Base-by-base conservation (phyloP, 2,797 vertebrate species). In the Premnoplex brunnescens region DNA sequence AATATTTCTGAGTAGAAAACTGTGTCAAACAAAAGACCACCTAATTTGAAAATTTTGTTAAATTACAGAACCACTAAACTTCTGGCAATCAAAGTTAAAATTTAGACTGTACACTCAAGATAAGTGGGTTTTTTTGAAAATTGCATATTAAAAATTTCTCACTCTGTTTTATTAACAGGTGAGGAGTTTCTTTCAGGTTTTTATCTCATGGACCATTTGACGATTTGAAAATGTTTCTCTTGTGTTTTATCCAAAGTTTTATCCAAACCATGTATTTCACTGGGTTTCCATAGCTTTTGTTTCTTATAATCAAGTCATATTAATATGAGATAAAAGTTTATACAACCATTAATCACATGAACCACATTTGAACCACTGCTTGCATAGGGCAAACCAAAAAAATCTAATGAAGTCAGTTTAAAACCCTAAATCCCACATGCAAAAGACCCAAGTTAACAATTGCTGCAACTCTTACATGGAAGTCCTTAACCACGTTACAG, bases 361-460 rank as follows among this genome's bases (percentile, higher is more conserved):
- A 39, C 17, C 6, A 28, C 27, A 27, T 63, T 24, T 80, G 60
- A 85, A 75, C 72, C 4, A 14, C 16, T 64, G 4, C 8, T 79
- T 59, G 19, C 13, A 12, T 12, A 13, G 46, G 48, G 3, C 22
- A 86, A 88, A 34, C n/a, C 10, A 72, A 72, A 74, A 90, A 68
- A 74, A 36, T 9, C 12, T 56, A 46, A 46, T 22, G 21, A 46
- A 78, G 10, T 13, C 12, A 44, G 54, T 94, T 60, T 80, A 51
- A 28, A 66, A 12, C 14, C 14, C 9, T 49, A 49, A 62, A 48
- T 66, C 23, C 81, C 30, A 76, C 66, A 48, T 21, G 24, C 2
- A 55, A 69, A 69, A 39, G 1, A 2, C 0, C 12, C 20, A 37
- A 48, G 28, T 26, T 73, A 34, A 26, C 10, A 48, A 8, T 7